A percentile compares a stretch with the other conserved stretches of the same genome.
Conservation (phyloP, 2,888 invertebrate species). For the Coecobrya sp. region DNA sequence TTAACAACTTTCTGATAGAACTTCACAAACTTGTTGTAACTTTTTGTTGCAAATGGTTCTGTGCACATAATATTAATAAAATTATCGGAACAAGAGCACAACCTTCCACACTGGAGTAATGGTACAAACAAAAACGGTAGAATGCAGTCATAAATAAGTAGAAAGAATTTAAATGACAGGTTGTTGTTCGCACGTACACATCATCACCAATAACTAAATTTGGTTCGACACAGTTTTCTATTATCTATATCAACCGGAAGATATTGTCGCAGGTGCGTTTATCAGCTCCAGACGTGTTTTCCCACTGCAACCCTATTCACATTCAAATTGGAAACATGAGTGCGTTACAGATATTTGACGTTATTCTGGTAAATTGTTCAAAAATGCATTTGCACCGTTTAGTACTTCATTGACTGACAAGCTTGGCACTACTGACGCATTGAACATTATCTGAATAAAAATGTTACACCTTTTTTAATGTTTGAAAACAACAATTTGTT, state of each 20-base stretch:
- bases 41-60: background rate
- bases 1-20: conserved; percentile 50
- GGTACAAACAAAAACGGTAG: background rate
- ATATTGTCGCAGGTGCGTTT: background rate
- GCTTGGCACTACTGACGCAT: background rate
- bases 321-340: background rate
- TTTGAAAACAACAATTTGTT: background rate
- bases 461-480: background rate
- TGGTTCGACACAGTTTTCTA: background rate
- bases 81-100: background rate
- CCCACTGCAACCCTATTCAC: background rate
- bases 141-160: background rate
- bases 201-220: background rate
- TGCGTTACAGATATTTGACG: too few relatives aligned
- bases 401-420: background rate
- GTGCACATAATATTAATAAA: conserved; percentile 28
- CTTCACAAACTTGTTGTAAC: conserved; percentile 48
- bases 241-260: background rate
- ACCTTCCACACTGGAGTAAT: background rate
- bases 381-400: too few relatives aligned
- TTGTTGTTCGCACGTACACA: conserved; percentile 4
- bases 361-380: too few relatives aligned
- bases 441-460: background rate
- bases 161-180: background rate
- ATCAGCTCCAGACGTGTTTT: background rate